Base-by-base conservation (phyloP, 2,797 vertebrate genomes). In the Xenops minutus region DNA sequence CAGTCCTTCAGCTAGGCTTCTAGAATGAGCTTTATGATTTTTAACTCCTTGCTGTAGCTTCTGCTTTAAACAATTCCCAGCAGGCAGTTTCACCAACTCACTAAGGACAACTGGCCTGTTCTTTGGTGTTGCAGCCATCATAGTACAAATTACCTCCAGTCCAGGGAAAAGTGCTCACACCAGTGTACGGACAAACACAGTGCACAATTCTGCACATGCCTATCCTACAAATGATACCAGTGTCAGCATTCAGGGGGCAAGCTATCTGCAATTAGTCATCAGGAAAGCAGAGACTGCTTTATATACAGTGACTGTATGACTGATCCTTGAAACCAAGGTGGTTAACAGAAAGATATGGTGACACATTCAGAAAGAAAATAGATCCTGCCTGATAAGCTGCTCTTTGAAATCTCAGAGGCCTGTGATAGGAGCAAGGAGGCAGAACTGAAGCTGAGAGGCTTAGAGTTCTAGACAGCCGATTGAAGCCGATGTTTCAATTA, bases 41-140 rank as follows among this genome's bases (percentile, higher is more conserved):
- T 96, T 96, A 95, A 96, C 95, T 96, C 93, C 58, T 95, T 90
- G 73, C 17, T 93, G 46, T 72, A 76, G 34, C 77, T 49, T 12
- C 24, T 82, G 39, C 29, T 66, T 91, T 63, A 52, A 84, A 55
- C 27, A 23, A 10, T 44, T 58, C 21, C 26, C 46, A 49, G 29
- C 32, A 84, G 34, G 39, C 44, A 48, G 48, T 32, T 56, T 72
- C 27, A 43, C 14, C n/a, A 37, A 14, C 58, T 22, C 79, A 34
- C 55, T n/a, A 34, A 51, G 77, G 56, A 29, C n/a, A 81, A 10
- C n/a, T 26, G 43, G 5, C 16, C 15, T 29, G 2, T 56, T 88
- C 34, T 34, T 84, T 86, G 63, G 29, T 3, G 1, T 66, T 84
- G 48, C 56, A 94, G 46, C 17, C 21, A n/a, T 48, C 14, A 6